Base-by-base conservation (phyloP, 2,888 invertebrate genomes). In the Eulithis testata region DNA sequence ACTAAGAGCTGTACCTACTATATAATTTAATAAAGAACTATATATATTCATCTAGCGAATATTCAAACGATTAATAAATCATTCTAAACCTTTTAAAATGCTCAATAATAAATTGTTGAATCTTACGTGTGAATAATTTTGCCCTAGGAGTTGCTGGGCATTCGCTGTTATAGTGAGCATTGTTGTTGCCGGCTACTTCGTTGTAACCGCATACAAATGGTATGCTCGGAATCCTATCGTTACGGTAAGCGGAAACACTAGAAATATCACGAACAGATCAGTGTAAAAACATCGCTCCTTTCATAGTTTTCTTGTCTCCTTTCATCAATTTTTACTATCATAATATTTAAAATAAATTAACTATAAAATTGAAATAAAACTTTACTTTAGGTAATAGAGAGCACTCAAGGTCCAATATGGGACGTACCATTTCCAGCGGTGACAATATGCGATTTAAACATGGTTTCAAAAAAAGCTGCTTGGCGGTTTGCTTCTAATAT, bases 401-500 rank as follows among this genome's bases (percentile, higher is more conserved):
- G 94, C 52, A 95, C 94, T 0, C 95, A 95, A 76, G 92, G 94
- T 63, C 94, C 95, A 0, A 95, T 95, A 61, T 95, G 95, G 95
- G 94, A 95, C 73, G 94, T 95, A 53, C 94, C 94, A 0, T 96
- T 95, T 81, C 95, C 96, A 8, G 95, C 94, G 0, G 93, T 95
- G 0, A 95, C 95, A 0, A 86, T 95, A 61, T 95, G 95, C 76
- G 93, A 94, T 75, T 83, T 94, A 49, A 95, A 95, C 77, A 83
- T 93, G 45, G 88, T 95, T 9, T 95, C 95, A 0, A 88, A 84
- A 37, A 87, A 76, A 43, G 90, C 90, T 40, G 93, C 94, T 0
- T 74, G 76, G 9, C 68, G 75, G 0, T 87, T 95, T 14, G 87
- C 94, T 4, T 68, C 87, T 45, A 87, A 87, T 60, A 73, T 95